A percentile compares a stretch with the other conserved stretches of the same genome.
Conservation (phyloP, 2,888 invertebrate genomes). For the Drosophila nr. perissopoda region DNA sequence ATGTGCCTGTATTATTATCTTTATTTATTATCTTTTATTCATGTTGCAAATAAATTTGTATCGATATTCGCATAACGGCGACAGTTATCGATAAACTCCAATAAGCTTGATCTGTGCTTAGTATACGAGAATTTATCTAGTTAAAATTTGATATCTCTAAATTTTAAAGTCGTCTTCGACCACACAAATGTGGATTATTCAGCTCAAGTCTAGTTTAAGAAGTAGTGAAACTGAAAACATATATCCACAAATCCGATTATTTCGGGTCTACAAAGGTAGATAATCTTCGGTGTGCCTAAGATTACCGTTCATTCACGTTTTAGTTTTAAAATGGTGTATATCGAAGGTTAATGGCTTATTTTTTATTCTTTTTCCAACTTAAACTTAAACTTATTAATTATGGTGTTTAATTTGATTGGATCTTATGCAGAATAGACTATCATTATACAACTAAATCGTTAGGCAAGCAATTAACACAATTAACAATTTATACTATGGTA, state of each 20-base stretch:
- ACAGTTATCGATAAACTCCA: not conserved
- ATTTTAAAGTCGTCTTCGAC: not conserved
- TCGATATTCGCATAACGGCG: not conserved
- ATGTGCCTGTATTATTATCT: not conserved
- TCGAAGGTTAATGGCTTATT: not conserved
- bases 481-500: not conserved
- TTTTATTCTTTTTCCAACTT: not conserved
- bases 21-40: not conserved
- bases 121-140: too few relatives aligned
- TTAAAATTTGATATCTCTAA: not conserved
- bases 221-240: not conserved
- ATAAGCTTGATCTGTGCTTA: not conserved
- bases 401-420: not conserved
- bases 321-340: not conserved
- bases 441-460: not conserved
- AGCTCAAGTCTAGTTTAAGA: not conserved
- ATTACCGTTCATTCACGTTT: not conserved
- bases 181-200: not conserved
- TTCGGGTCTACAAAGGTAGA: not conserved
- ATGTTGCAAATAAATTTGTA: not conserved
- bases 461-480: not conserved
- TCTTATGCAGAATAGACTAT: not conserved
- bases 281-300: not conserved
- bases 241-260: not conserved
- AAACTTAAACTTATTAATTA: not conserved